A percentile compares a stretch with the other conserved stretches of the same genome.
These are phyloP conservation scores for Bombylius discolor DNA, from an alignment of 2,888 invertebrate species.

Conservation along the genomic window DNA sequence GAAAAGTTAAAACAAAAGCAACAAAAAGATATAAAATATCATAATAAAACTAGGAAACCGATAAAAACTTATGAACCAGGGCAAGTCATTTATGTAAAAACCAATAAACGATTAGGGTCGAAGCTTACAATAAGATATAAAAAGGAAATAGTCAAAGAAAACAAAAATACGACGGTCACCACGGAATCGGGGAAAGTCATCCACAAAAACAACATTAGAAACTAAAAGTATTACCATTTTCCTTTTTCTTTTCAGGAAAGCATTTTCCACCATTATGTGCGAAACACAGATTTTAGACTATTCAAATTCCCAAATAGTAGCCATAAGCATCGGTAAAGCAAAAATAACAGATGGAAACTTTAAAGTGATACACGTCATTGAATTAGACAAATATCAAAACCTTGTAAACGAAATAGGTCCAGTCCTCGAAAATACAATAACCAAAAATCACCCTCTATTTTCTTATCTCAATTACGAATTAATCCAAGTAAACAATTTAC, in stretches of 20 bases:
- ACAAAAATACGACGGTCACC: slow-evolving; percentile 1
- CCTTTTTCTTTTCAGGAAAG: neutral
- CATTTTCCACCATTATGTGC: neutral
- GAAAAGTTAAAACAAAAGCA: slow-evolving; percentile 4
- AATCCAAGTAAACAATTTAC: no score
- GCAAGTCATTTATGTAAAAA: slow-evolving; percentile 1
- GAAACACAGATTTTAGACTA: neutral
- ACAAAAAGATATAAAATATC: slow-evolving; percentile 1
- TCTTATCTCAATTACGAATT: no score
- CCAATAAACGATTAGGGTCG: slow-evolving; percentile 3
- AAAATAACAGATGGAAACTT: no score
- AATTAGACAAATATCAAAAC: no score
- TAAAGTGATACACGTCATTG: no score
- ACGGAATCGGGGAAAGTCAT: slow-evolving; percentile 3
- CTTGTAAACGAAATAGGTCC: no score
- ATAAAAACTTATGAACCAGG: slow-evolving; percentile 8
- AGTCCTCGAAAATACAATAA: no score
- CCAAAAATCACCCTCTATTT: no score
- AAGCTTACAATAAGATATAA: slow-evolving; percentile 1
- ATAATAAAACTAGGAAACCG: slow-evolving; percentile 2
- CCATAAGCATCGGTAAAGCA: no score
- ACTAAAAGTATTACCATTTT: neutral
- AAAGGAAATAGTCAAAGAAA: slow-evolving; percentile 1
- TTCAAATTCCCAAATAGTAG: no score
- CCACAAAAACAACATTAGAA: slow-evolving; percentile 4